These are phyloP conservation scores for Sciurus vulgaris DNA, from an alignment of 2,797 vertebrate genomes.

Conservation along the genomic window DNA sequence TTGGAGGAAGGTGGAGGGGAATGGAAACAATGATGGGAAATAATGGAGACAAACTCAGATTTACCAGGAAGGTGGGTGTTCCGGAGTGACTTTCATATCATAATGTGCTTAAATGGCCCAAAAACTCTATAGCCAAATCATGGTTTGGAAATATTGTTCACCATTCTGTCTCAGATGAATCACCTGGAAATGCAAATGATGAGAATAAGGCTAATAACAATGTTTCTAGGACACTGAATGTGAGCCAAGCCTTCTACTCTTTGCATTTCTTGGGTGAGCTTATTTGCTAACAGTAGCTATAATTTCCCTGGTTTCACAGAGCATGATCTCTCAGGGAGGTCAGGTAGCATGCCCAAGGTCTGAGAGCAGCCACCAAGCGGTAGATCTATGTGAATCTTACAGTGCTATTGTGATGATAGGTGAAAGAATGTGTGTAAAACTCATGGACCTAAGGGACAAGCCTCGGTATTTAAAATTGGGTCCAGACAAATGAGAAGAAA, in stretches of 20 bases:
- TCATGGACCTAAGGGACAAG: neutral
- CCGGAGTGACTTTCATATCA: neutral
- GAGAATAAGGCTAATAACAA: neutral
- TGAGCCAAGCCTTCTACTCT: neutral
- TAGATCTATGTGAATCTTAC: neutral
- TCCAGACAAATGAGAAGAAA: neutral
- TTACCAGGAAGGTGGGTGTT: neutral
- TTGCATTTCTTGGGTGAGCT: neutral
- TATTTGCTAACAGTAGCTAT: neutral
- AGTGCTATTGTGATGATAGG: neutral
- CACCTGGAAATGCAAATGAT: neutral
- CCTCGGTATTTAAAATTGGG: neutral
- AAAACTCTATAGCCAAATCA: neutral
- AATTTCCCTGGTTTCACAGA: neutral
- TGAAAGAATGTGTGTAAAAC: neutral
- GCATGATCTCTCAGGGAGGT: neutral
- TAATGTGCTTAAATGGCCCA: neutral
- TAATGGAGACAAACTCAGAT: neutral
- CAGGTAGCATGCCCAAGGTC: neutral
- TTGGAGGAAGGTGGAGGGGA: neutral
- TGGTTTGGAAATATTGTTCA: neutral
- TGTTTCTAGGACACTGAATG: neutral
- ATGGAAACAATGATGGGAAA: neutral
- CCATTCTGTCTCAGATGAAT: neutral
- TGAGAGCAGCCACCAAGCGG: neutral